Evolutionary conservation across 1,140 invertebrate genomes (phyloP).

Genomic region (Apocrypta bakeri): DNA sequence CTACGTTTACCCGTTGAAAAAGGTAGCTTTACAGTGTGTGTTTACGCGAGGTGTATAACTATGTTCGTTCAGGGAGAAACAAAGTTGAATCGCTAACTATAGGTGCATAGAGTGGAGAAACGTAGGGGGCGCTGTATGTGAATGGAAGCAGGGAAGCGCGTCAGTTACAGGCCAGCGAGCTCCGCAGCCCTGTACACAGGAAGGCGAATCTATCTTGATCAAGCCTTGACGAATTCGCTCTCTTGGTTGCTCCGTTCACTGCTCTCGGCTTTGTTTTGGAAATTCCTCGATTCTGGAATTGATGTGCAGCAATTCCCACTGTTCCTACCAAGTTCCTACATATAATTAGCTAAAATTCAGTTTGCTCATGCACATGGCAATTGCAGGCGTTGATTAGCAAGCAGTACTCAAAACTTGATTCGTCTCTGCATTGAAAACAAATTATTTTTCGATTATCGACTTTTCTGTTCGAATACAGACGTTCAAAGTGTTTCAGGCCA

Average conservation of each 20-base stretch:
- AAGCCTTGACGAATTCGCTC: conserved; percentile 4
- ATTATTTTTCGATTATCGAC: background rate
- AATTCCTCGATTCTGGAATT: background rate
- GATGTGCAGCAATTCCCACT: no score
- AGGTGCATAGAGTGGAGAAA: background rate
- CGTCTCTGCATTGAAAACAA: no score
- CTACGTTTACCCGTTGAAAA: background rate
- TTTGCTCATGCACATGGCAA: background rate
- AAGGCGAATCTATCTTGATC: conserved; percentile 7
- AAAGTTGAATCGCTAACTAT: conserved; percentile 2
- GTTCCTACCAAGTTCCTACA: no score
- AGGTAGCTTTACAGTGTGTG: background rate
- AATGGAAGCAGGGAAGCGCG: conserved; percentile 49
- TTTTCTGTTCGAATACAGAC: no score
- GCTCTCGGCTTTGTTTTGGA: background rate
- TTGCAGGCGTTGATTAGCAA: no score
- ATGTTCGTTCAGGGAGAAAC: background rate
- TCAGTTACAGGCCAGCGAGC: conserved; percentile 44
- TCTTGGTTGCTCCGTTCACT: background rate
- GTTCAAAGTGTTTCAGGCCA: no score
- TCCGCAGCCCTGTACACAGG: background rate
- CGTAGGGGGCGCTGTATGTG: conserved; percentile 11
- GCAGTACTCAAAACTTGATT: no score
- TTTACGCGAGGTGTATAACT: no score
- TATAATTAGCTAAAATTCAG: background rate